Base-by-base conservation (phyloP, 2,888 invertebrate genomes). In the Pachymerium ferrugineum region DNA sequence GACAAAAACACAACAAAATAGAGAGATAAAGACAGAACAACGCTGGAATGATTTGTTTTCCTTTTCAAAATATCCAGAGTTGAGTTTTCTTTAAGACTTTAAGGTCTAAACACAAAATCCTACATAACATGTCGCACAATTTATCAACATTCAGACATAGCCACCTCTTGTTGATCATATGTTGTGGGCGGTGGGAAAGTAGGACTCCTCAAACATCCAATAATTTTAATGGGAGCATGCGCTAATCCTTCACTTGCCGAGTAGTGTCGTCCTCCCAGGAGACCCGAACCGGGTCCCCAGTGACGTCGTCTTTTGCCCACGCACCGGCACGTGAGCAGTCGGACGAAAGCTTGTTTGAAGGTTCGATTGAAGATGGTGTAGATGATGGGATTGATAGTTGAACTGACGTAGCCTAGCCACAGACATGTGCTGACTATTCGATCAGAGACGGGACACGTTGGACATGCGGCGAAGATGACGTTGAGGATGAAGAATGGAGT, bases 351-450 rank as follows among this genome's bases (percentile, higher is more conserved):
- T 81, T 93, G 91, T 54, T 95, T 87, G 84, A 96, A 96, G 75
- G 93, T 91, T 81, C 94, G 93, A 84, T 96, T 96, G 84, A 96
- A 96, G 80, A 95, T 93, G 28, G 96, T 96, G 82, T 96, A 96
- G 84, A 96, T 95, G 80, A 96, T 92, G 0, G 96, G 96, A 84
- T 96, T 96, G 33, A 96, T 93, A 89, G 94, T 94, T 14, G 94
- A 94, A 81, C 94, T 94, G 73, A 94, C 91, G 81, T 95, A 96
- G 22, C 96, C 96, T 76, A 96, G 85, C 96, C 96, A 96, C 69
- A 94, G 89, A 74, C 92, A 94, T 76, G 92, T 87, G 81, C 93
- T 93, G 80, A 92, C 90, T 67, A 94, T 90, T 86, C 92, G 79
- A 3, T 81, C 81, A 73, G 91, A 87, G 72, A 92, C 88, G 74